Evolutionary conservation across 2,113 vertebrate genomes (phyloP), one percentile per base, ranked within the genome.

Genomic region (Anguilla rostrata): DNA sequence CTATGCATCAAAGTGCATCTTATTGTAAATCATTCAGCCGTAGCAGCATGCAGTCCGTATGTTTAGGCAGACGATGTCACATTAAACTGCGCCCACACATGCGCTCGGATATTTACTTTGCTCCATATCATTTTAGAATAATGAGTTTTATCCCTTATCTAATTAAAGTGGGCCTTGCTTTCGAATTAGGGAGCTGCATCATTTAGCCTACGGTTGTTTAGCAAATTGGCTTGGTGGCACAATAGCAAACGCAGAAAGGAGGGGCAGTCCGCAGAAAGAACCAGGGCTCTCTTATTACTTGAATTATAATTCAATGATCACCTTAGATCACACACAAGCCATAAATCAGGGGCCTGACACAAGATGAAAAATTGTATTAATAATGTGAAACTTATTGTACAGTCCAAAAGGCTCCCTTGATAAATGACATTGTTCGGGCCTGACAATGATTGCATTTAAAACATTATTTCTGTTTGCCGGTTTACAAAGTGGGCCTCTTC

Each of bases 321-420:
- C 98, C 98, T 99, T 97, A 98, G 98, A 98, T 98, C 97, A 98
- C 95, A 96, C 95, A 94, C 94, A 97, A 97, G 97, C 98, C 97
- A 99, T 99, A 98, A 99, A 99, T 99, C 98, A 99, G 97, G 96
- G 95, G 95, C 94, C 95, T 98, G 98, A 99, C 98, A 99, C 96
- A 97, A 96, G 97, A 99, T 99, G 98, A 99, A 99, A 99, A 99
- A 99, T 99, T 98, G 97, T 99, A 99, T 99, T 99, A 99, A 99
- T 99, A 95, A 99, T 98, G 97, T 97, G 97, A 98, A 99, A 99
- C 97, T 98, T 99, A 99, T 99, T 99, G 98, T 98, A 98, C 97
- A 98, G 97, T 98, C 97, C 97, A 97, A 98, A 99, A 97, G 95
- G 97, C 97, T 98, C 97, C 97, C 97, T 98, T 99, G 98, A 99